Evolutionary conservation across 2,113 vertebrate species (phyloP), one percentile per base, ranked within the genome.

Genomic region (Gallinago media): DNA sequence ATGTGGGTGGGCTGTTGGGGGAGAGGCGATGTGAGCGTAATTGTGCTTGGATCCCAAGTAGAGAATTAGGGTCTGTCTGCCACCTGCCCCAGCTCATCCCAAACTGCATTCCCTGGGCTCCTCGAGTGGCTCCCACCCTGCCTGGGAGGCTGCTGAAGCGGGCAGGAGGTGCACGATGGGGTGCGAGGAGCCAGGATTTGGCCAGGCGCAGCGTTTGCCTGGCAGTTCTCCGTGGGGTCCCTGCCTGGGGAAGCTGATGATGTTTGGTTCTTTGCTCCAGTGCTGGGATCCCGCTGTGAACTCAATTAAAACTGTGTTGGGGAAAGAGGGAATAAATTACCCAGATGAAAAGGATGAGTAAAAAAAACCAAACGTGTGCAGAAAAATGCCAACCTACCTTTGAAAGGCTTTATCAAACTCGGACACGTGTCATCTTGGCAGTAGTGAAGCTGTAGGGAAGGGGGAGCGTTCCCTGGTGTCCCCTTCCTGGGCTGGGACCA

Each of bases 291-390:
- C 91, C 27, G 75, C 95, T 90, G 96, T 66, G 88, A 95, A 73
- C 85, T 93, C 85, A 93, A 92, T 97, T 96, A 95, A 95, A 93
- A 42, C 67, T 49, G 71, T 91, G 67, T 68, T 88, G 42, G 40
- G 29, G 52, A 93, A 93, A 80, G 55, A 62, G 75, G 67, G 85
- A 88, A 94, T 93, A 90, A 92, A 97, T 96, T 90, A 93, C 25
- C 63, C 63, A 70, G 72, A 88, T 90, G 79, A 95, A 93, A 94
- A 92, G 82, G 88, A 79, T 80, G 71, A 85, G 71, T 55, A 15
- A 61, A 82, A 38, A 38, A 38, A 38, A 38, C 9, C 9, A 38
- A 73, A 19, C 1, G 1, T 3, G 49, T 56, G 31, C 76, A 77
- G 89, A 80, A 52, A 92, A 91, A 92, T 86, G 58, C 83, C 72